Evolutionary conservation across 2,113 vertebrate genomes (phyloP).

Genomic region (Petroica traversi): DNA sequence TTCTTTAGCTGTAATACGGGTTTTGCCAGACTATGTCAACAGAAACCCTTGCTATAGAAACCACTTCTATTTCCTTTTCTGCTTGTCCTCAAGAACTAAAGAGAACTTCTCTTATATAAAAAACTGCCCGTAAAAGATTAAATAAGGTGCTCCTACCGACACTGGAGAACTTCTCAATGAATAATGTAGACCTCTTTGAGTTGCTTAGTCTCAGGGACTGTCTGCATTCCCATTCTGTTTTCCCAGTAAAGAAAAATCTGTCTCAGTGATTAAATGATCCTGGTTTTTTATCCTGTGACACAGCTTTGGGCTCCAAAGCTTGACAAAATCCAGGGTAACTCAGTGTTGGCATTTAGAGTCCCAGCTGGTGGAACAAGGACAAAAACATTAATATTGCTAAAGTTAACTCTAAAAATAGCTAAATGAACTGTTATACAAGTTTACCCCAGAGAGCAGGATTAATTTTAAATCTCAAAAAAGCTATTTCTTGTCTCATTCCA

Average conservation of each 20-base stretch:
- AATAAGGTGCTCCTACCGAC: background rate
- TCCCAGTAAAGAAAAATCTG: background rate
- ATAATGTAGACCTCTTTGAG: background rate
- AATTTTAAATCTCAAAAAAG: background rate
- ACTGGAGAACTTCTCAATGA: background rate
- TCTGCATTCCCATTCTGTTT: background rate
- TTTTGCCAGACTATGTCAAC: background rate
- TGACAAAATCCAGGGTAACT: background rate
- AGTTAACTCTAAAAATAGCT: conserved; percentile 22
- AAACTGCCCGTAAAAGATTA: background rate
- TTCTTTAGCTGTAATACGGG: background rate
- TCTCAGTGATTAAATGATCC: background rate
- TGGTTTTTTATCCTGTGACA: background rate
- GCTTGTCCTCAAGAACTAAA: background rate
- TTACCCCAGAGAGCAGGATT: conserved; percentile 1
- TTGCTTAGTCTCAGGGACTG: background rate
- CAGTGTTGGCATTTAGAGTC: background rate
- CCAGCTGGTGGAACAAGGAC: background rate
- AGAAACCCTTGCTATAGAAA: background rate
- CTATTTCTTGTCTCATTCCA: background rate
- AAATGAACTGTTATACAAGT: conserved; percentile 1
- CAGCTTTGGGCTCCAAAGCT: background rate
- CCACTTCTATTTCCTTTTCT: background rate
- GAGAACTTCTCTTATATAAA: background rate
- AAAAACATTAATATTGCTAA: background rate